phyloP scores from a whole-genome alignment of 2,797 vertebrate species.

The Fistularia tabacaria region DNA sequence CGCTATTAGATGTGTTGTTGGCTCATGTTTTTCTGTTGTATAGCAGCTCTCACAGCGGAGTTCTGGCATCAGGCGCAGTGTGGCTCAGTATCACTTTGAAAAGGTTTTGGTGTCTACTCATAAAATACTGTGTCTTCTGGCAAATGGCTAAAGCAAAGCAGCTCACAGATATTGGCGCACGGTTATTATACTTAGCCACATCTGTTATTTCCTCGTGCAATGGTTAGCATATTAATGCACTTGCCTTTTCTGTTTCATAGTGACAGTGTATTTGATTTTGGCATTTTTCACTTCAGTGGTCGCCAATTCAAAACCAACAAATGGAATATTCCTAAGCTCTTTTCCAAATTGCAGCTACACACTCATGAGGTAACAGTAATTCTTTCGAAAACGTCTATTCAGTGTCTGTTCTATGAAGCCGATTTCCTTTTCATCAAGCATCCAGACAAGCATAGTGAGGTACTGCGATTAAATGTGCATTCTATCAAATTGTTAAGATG shows the following conservation, averaged over 20 bases:
- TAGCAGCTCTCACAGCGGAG: conserved; percentile 58
- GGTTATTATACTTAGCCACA: conserved; percentile 49
- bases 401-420: conserved; percentile 55
- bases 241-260: conserved; percentile 50
- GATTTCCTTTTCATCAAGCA: conserved; percentile 63
- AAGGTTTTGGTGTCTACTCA: conserved; percentile 53
- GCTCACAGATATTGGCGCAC: conserved; percentile 35
- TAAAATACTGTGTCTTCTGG: conserved; percentile 49
- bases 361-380: conserved; percentile 65
- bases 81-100: conserved; percentile 56
- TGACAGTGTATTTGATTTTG: conserved; percentile 59
- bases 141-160: conserved; percentile 42
- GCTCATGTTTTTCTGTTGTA: conserved; percentile 49
- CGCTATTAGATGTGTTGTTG: conserved; percentile 58
- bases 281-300: conserved; percentile 67
- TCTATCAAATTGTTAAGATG: conserved; percentile 57
- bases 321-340: conserved; percentile 67
- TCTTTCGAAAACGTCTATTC: conserved; percentile 61
- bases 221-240: conserved; percentile 30
- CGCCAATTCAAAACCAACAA: conserved; percentile 69
- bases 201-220: conserved; percentile 39
- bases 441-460: conserved; percentile 55
- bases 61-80: conserved; percentile 62
- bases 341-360: conserved; percentile 66
- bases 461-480: conserved; percentile 48